Evolutionary conservation across 2,797 vertebrate genomes (phyloP).

Genomic region (Petrocephalus sullivani): DNA sequence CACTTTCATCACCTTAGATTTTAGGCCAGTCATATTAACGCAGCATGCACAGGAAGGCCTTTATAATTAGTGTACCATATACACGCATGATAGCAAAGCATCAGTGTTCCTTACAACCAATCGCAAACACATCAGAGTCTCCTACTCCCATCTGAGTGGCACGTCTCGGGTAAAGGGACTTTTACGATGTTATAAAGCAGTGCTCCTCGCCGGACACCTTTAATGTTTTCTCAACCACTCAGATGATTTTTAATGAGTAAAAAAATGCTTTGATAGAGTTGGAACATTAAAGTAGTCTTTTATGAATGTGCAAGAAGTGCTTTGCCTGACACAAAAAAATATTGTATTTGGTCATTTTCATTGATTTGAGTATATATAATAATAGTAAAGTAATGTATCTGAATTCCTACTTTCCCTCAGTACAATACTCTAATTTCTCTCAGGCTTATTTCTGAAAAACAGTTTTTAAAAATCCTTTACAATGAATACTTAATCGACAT

Average conservation of each 20-base stretch:
- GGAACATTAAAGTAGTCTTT: not conserved
- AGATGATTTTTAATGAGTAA: not conserved
- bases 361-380: not conserved
- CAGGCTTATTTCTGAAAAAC: not conserved
- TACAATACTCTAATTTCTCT: not conserved
- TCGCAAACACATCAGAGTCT: not conserved
- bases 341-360: not conserved
- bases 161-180: not conserved
- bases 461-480: not conserved
- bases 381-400: not conserved
- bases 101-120: not conserved
- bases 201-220: not conserved
- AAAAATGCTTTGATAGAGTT: not conserved
- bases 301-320: not conserved
- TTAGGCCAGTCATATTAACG: constrained; percentile 53
- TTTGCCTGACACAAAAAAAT: not conserved
- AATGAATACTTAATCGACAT: not conserved
- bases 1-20: constrained; percentile 24
- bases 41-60: not conserved
- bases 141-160: not conserved
- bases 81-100: not conserved
- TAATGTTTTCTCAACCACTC: not conserved
- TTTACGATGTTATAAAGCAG: not conserved
- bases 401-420: not conserved
- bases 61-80: not conserved